These are phyloP conservation scores for Nymphalis io DNA, from an alignment of 1,140 invertebrate genomes.

Conservation along the genomic window DNA sequence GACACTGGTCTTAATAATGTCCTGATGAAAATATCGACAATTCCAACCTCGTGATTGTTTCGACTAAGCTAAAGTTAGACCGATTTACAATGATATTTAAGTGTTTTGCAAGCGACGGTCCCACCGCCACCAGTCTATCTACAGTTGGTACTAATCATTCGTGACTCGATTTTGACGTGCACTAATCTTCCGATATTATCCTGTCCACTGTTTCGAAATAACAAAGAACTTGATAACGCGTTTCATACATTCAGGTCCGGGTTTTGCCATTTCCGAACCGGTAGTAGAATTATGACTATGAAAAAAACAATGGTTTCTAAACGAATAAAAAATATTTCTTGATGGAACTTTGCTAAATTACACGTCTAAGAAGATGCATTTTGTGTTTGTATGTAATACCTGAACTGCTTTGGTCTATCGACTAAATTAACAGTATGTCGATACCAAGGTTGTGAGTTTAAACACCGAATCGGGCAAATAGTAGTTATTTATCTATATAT, in stretches of 20 bases:
- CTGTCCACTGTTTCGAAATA: conserved; percentile 21
- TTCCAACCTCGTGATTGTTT: background rate
- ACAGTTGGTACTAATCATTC: conserved; percentile 19
- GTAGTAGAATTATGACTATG: background rate
- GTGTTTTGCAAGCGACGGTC: conserved; percentile 15
- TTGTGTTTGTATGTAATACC: too few species aligned
- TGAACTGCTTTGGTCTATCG: too few species aligned
- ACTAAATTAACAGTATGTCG: too few species aligned
- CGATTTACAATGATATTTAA: conserved; percentile 1
- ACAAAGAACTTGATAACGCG: conserved; percentile 4
- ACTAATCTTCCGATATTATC: conserved; percentile 29
- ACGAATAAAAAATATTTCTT: too few species aligned
- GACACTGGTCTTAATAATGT: background rate
- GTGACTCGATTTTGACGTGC: conserved; percentile 17
- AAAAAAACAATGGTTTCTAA: too few species aligned
- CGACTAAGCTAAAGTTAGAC: background rate
- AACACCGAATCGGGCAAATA: too few species aligned
- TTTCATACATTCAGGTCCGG: background rate
- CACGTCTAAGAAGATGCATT: too few species aligned
- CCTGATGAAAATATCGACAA: background rate
- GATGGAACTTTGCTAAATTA: too few species aligned
- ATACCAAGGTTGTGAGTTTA: too few species aligned
- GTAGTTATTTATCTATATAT: too few species aligned
- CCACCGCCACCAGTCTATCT: conserved; percentile 11
- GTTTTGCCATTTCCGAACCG: too few species aligned